Conservation (phyloP, 2,113 vertebrate species). For the Chloropsis cyanopogon region DNA sequence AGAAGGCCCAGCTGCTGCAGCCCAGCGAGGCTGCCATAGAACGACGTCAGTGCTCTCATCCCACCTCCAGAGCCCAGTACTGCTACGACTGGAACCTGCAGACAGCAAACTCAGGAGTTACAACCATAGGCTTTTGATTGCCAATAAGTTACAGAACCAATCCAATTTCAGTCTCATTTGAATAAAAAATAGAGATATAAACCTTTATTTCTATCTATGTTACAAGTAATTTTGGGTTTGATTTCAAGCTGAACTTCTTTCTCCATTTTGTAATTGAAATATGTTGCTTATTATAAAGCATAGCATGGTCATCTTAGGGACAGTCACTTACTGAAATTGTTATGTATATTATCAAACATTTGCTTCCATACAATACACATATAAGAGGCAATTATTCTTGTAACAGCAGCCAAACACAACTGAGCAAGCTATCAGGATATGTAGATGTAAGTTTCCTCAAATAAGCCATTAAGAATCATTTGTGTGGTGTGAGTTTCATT, state of each 20-base stretch:
- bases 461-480: neutral
- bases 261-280: neutral
- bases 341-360: neutral
- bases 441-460: neutral
- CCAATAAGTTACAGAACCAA: neutral
- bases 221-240: neutral
- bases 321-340: neutral
- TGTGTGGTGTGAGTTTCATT: neutral
- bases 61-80: slow-evolving; percentile 85
- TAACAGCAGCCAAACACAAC: neutral
- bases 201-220: neutral
- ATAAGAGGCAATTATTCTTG: neutral
- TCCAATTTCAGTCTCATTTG: neutral
- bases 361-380: neutral
- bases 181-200: neutral
- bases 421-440: neutral
- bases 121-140: neutral
- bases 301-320: neutral
- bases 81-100: slow-evolving; percentile 81
- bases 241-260: neutral
- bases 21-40: slow-evolving; percentile 80
- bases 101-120: neutral
- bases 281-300: neutral
- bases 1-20: slow-evolving; percentile 81
- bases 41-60: slow-evolving; percentile 79